Evolutionary conservation across 2,888 invertebrate genomes (phyloP).

Genomic region (Drosophila nr. perissopoda): DNA sequence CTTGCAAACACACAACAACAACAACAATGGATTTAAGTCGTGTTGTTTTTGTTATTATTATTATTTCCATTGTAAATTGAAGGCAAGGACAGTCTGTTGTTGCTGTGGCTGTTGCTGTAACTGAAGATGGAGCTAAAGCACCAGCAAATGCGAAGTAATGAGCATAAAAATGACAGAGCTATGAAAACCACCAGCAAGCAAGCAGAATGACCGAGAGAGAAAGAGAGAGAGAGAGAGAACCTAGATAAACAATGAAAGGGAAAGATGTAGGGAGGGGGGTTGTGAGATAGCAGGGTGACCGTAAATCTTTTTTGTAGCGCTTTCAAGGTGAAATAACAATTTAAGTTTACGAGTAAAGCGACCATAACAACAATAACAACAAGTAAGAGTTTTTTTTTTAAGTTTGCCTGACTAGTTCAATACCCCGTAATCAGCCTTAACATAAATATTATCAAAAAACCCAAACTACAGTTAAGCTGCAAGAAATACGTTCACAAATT

Average conservation of each 20-base stretch:
- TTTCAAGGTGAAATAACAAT: conserved; percentile 81
- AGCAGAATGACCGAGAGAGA: not conserved
- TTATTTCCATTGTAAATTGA: conserved; percentile 45
- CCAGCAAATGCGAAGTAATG: conserved; percentile 71
- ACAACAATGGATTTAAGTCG: conserved; percentile 18
- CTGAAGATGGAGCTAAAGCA: conserved; percentile 29
- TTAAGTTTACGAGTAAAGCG: conserved; percentile 71
- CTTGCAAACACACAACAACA: conserved; percentile 19
- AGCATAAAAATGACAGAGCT: conserved; percentile 67
- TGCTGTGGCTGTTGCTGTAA: not conserved
- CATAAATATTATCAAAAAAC: not conserved
- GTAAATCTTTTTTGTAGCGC: conserved; percentile 76
- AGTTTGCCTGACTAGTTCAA: not conserved
- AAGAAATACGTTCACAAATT: not conserved
- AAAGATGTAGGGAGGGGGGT: not conserved
- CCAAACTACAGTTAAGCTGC: not conserved
- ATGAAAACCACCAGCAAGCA: conserved; percentile 31
- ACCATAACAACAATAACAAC: conserved; percentile 36
- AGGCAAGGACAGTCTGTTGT: conserved; percentile 9
- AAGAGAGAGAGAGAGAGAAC: not conserved
- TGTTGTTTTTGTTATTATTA: conserved; percentile 21
- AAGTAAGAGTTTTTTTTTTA: not conserved
- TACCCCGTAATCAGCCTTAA: not conserved
- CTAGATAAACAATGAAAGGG: not conserved
- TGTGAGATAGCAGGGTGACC: conserved; percentile 53